Evolutionary conservation across 1,140 invertebrate genomes (phyloP).

Genomic region (Drosophila nannoptera): DNA sequence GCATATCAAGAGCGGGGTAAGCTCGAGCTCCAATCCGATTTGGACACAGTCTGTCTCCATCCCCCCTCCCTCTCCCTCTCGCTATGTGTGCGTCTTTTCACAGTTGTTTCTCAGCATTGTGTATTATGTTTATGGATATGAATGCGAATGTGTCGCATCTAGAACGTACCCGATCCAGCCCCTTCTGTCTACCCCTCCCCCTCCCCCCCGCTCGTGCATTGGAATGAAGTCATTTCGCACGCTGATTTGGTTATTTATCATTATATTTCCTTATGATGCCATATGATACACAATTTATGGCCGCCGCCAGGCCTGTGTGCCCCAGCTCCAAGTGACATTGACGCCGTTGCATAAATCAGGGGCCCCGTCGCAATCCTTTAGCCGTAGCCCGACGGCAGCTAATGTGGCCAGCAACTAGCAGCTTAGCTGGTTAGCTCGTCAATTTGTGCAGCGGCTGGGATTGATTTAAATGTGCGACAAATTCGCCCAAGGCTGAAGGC

Average conservation of each 20-base stretch:
- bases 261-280: conserved; percentile 75
- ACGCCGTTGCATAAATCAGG: conserved; percentile 66
- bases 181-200: no score
- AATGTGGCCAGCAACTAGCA: conserved; percentile 36
- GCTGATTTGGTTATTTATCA: conserved; percentile 78
- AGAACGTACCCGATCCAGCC: not conserved
- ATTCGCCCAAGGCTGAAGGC: conserved; percentile 26
- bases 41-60: conserved; percentile 1
- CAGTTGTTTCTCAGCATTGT: conserved; percentile 31
- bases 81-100: conserved; percentile 36
- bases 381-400: conserved; percentile 32
- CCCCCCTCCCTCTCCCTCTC: not conserved
- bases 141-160: conserved; percentile 48
- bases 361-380: conserved; percentile 52
- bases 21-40: conserved; percentile 37
- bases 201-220: conserved; percentile 21
- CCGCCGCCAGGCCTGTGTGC: conserved; percentile 10
- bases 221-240: conserved; percentile 68
- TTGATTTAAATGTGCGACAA: conserved; percentile 68
- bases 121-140: conserved; percentile 53
- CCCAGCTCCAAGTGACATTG: conserved; percentile 61
- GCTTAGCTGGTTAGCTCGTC: conserved; percentile 58
- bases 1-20: conserved; percentile 44
- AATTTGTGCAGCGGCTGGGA: conserved; percentile 44
- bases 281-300: conserved; percentile 76